Percentiles rank a stretch among this genome's conserved stretches.
Conservation (phyloP, 2,888 invertebrate genomes). For the Meiosimyza platycephala region DNA sequence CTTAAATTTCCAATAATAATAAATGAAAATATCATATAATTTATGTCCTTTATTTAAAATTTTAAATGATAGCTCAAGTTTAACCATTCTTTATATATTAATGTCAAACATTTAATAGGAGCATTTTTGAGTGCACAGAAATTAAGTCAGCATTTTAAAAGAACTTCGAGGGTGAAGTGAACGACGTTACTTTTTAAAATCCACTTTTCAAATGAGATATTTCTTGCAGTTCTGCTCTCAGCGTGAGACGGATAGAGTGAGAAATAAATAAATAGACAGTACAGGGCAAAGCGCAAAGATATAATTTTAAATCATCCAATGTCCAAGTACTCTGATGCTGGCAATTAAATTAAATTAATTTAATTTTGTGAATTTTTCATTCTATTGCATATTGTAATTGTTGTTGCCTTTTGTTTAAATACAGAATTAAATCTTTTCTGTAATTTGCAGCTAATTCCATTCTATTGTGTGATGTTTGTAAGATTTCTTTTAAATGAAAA, state of each 20-base stretch:
- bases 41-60: too few relatives aligned
- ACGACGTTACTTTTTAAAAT: too few relatives aligned
- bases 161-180: too few relatives aligned
- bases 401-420: conserved; percentile 23
- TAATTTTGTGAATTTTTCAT: conserved; percentile 45
- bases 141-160: too few relatives aligned
- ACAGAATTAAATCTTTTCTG: conserved; percentile 16
- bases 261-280: neutral
- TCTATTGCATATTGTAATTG: neutral
- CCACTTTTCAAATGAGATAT: too few relatives aligned
- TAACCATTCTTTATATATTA: too few relatives aligned
- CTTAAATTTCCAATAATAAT: too few relatives aligned
- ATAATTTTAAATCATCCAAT: conserved; percentile 9
- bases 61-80: too few relatives aligned
- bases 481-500: conserved; percentile 26
- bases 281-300: conserved; percentile 21
- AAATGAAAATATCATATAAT: too few relatives aligned
- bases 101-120: too few relatives aligned
- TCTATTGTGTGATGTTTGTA: conserved; percentile 27
- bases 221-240: too few relatives aligned
- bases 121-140: too few relatives aligned
- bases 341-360: conserved; percentile 62
- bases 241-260: neutral
- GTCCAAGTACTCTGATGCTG: conserved; percentile 45
- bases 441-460: conserved; percentile 34